Percentiles rank a stretch among this genome's conserved stretches.
phyloP scores from a whole-genome alignment of 92 coral and sea anemone species.

The Umimayanthus kanabou region DNA sequence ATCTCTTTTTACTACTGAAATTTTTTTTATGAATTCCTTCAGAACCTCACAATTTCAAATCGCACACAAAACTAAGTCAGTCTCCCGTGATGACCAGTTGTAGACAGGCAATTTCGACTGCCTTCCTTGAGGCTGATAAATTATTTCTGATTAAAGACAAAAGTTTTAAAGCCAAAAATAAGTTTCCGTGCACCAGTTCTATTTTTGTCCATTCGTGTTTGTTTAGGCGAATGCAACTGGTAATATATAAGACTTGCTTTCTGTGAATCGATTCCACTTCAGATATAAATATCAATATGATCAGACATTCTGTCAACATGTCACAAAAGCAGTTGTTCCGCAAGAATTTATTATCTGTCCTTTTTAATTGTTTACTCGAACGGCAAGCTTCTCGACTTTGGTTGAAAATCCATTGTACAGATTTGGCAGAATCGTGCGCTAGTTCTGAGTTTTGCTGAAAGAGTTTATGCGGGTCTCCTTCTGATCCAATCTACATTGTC shows the following conservation, averaged over 20 bases:
- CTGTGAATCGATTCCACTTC: neutral
- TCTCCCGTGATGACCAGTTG: neutral
- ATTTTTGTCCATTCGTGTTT: neutral
- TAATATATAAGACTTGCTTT: neutral
- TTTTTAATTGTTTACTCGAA: neutral
- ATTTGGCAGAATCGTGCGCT: too few species aligned
- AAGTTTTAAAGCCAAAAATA: neutral
- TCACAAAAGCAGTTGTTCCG: neutral
- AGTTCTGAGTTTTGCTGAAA: neutral
- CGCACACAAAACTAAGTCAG: neutral
- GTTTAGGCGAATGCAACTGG: neutral
- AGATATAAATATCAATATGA: neutral
- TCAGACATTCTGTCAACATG: neutral
- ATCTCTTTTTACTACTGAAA: neutral
- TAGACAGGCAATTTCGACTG: neutral
- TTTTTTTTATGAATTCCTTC: too few species aligned
- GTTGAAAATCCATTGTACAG: neutral
- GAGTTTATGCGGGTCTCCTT: neutral
- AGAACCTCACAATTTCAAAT: neutral
- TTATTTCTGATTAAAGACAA: neutral
- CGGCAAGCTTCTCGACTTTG: neutral
- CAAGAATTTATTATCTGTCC: neutral
- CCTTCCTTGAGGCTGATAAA: neutral
- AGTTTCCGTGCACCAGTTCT: neutral
- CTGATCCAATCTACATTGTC: too few species aligned